A percentile compares a stretch with the other conserved stretches of the same genome.
Evolutionary conservation across 2,888 invertebrate species (phyloP).

Genomic region (Dioctria rufipes): DNA sequence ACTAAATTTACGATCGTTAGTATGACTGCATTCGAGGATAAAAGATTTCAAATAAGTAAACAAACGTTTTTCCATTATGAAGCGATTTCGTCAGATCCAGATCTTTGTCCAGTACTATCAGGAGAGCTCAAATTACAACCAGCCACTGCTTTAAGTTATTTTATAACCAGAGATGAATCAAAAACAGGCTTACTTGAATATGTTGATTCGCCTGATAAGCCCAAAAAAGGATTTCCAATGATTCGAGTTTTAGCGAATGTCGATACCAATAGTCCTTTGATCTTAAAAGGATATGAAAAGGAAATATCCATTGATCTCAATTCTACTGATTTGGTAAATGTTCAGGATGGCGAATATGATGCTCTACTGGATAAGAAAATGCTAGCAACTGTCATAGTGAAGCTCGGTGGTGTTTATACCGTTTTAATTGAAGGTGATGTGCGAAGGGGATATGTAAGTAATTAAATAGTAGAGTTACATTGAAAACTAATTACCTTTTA

Average conservation of each 20-base stretch:
- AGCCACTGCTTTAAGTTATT: constrained; percentile 66
- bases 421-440: constrained; percentile 71
- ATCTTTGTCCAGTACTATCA: constrained; percentile 61
- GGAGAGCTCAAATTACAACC: constrained; percentile 63
- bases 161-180: constrained; percentile 57
- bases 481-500: background rate
- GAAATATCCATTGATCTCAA: constrained; percentile 34
- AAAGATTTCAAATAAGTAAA: constrained; percentile 67
- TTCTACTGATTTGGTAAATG: constrained; percentile 51
- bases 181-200: constrained; percentile 63
- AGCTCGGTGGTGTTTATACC: constrained; percentile 79
- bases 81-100: constrained; percentile 3
- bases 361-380: constrained; percentile 68
- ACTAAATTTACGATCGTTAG: constrained; percentile 62
- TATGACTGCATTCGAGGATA: constrained; percentile 71
- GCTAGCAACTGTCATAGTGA: constrained; percentile 70
- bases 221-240: constrained; percentile 66
- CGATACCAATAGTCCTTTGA: constrained; percentile 60
- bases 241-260: constrained; percentile 68
- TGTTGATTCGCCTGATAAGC: constrained; percentile 65
- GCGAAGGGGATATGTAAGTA: constrained; percentile 69
- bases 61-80: constrained; percentile 13
- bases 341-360: constrained; percentile 69
- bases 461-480: background rate
- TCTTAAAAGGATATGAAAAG: constrained; percentile 23